Conservation (phyloP, 2,797 vertebrate species). For the Heliangelus exortis region DNA sequence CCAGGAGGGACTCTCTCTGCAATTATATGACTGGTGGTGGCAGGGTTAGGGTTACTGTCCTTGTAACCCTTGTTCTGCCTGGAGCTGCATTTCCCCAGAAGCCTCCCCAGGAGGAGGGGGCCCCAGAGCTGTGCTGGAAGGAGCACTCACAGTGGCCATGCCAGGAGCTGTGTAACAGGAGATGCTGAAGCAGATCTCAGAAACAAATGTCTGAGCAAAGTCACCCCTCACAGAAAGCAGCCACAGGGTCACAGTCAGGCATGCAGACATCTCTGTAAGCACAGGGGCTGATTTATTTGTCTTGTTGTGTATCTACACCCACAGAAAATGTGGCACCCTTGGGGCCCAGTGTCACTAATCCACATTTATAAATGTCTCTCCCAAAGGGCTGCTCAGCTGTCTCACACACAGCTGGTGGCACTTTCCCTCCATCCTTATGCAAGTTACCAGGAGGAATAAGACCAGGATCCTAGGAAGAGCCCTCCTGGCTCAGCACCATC, state of each 20-base stretch:
- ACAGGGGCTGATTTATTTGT: background rate
- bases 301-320: background rate
- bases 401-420: background rate
- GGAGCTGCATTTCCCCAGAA: background rate
- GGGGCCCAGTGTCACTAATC: background rate
- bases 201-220: background rate
- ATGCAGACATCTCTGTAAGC: accelerated
- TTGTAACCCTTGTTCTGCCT: background rate
- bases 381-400: background rate
- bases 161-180: background rate
- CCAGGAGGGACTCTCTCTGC: background rate
- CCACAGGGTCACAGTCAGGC: background rate
- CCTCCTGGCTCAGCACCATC: background rate
- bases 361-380: background rate
- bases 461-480: background rate
- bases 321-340: background rate
- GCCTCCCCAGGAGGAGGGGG: background rate
- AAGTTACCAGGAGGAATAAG: background rate
- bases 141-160: background rate
- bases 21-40: accelerated
- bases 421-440: background rate
- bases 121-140: background rate
- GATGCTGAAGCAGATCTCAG: background rate
- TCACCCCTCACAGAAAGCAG: background rate
- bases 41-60: background rate